A percentile compares a stretch with the other conserved stretches of the same genome.
Evolutionary conservation across 2,888 invertebrate genomes (phyloP).

Genomic region (Tetramorium bicarinatum): DNA sequence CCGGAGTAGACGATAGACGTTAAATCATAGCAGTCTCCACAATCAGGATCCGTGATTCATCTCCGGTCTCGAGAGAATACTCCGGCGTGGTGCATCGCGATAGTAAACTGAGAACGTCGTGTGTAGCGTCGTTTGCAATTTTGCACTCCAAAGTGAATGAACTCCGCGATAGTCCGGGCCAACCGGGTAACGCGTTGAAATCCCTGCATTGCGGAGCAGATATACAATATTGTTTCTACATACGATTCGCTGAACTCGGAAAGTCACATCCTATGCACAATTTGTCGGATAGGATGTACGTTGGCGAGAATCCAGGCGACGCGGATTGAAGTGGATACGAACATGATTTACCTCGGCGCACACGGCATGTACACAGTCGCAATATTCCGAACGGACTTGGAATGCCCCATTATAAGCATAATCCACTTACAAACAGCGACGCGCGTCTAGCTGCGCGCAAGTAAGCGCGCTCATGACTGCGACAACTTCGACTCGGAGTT

Average conservation of each 20-base stretch:
- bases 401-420: slow-evolving; percentile 64
- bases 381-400: slow-evolving; percentile 59
- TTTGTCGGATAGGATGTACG: slow-evolving; percentile 50
- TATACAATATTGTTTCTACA: slow-evolving; percentile 57
- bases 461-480: slow-evolving; percentile 42
- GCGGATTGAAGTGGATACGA: slow-evolving; percentile 50
- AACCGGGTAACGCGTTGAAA: slow-evolving; percentile 37
- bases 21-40: slow-evolving; percentile 30
- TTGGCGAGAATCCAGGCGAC: slow-evolving; percentile 51
- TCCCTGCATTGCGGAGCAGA: slow-evolving; percentile 46
- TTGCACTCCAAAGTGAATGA: slow-evolving; percentile 32
- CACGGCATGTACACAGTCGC: slow-evolving; percentile 50
- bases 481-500: slow-evolving; percentile 58
- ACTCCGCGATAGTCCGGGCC: slow-evolving; percentile 15
- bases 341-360: slow-evolving; percentile 41
- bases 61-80: background rate
- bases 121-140: slow-evolving; percentile 17
- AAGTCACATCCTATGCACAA: slow-evolving; percentile 53
- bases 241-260: slow-evolving; percentile 14
- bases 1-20: slow-evolving; percentile 42
- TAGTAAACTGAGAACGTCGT: background rate
- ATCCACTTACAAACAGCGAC: slow-evolving; percentile 69
- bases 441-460: slow-evolving; percentile 44
- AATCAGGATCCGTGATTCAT: slow-evolving; percentile 4
- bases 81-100: background rate